phyloP scores from a whole-genome alignment of 2,797 vertebrate genomes.

The Xenentodon cancila region DNA sequence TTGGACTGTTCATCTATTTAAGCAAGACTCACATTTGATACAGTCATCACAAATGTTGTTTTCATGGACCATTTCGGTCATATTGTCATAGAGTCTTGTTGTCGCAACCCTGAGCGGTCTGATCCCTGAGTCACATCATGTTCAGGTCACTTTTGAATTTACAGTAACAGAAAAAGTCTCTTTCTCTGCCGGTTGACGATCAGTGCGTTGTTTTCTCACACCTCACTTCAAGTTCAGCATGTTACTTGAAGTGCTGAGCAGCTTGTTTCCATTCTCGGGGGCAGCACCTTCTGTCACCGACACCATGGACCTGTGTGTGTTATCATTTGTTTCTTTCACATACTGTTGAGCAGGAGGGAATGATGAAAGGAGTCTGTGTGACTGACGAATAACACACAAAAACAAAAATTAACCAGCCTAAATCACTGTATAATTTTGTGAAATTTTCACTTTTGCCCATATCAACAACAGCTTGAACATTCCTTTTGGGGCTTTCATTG shows the following conservation, averaged over 20 bases:
- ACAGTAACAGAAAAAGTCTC: conserved; percentile 34
- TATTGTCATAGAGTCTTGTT: conserved; percentile 18
- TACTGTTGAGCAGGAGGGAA: conserved; percentile 29
- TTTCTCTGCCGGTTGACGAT: conserved; percentile 39
- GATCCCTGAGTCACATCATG: conserved; percentile 52
- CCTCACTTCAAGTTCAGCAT: conserved; percentile 32
- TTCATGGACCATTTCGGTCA: conserved; percentile 42
- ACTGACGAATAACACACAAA: conserved; percentile 18
- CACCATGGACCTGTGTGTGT: conserved; percentile 43
- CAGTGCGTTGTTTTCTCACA: conserved; percentile 40
- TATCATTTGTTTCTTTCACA: conserved; percentile 56
- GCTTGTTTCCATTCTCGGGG: conserved; percentile 44
- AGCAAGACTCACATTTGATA: conserved; percentile 38
- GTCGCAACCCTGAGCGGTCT: conserved; percentile 29
- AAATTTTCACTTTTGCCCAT: conserved; percentile 27
- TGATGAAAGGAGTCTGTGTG: conserved; percentile 54
- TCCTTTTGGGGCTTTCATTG: conserved; percentile 5
- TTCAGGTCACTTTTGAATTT: conserved; percentile 42
- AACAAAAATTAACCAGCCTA: conserved; percentile 5
- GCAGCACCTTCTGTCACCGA: conserved; percentile 59
- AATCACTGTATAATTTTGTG: conserved; percentile 3
- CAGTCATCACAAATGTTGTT: conserved; percentile 41
- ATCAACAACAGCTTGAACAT: conserved; percentile 25
- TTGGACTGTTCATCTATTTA: conserved; percentile 37
- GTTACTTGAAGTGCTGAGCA: no score